Conservation (phyloP, 2,113 vertebrate genomes). For the Azemiops feae region DNA sequence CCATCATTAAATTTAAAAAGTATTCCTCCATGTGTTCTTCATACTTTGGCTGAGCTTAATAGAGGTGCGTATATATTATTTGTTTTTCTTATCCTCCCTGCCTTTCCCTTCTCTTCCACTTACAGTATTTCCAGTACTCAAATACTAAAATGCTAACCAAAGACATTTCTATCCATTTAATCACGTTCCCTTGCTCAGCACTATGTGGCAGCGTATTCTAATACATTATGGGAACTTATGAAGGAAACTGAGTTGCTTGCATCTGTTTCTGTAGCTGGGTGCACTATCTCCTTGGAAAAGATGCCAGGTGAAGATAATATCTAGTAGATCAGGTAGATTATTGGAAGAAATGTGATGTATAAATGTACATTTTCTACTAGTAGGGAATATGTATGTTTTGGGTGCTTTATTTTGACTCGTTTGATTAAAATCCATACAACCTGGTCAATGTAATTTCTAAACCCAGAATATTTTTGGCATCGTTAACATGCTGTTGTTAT, state of each 20-base stretch:
- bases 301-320: neutral
- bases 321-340: neutral
- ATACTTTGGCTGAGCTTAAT: conserved; percentile 54
- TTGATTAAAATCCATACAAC: neutral
- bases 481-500: neutral
- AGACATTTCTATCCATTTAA: neutral
- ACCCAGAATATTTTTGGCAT: neutral
- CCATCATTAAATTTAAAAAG: conserved; percentile 42
- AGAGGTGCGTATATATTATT: conserved; percentile 35
- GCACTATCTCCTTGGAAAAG: neutral
- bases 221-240: neutral
- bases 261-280: neutral
- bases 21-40: conserved; percentile 49
- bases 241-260: neutral
- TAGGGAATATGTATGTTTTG: neutral
- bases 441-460: neutral
- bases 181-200: neutral
- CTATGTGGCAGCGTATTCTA: neutral
- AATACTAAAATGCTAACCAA: neutral
- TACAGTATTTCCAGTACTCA: conserved; percentile 1
- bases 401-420: neutral
- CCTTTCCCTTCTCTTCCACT: neutral
- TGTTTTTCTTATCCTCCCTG: conserved; percentile 17
- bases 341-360: neutral
- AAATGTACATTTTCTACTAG: neutral